A percentile compares a stretch with the other conserved stretches of the same genome.
Conservation (phyloP, 2,113 vertebrate species). For the Carlito syrichta region DNA sequence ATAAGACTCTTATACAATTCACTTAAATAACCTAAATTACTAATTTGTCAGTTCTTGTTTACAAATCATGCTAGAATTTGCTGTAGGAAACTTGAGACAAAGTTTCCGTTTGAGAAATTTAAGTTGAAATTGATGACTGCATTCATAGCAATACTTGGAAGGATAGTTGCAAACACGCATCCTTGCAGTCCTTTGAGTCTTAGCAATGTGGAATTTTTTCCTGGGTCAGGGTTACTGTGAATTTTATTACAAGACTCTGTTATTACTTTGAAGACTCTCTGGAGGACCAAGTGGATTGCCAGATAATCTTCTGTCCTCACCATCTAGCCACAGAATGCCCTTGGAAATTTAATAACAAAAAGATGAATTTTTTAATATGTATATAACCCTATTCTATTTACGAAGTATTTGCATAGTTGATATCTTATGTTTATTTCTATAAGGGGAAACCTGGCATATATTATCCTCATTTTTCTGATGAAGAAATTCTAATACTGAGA, state of each 20-base stretch:
- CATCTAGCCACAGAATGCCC: constrained; percentile 10
- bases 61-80: constrained; percentile 11
- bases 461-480: not conserved
- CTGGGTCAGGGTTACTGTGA: constrained; percentile 33
- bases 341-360: constrained; percentile 29
- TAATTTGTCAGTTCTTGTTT: not conserved
- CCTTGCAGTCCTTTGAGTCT: not conserved
- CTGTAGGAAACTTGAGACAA: not conserved
- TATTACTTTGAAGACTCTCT: constrained; percentile 58
- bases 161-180: not conserved
- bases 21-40: not conserved
- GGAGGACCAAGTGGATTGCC: not conserved
- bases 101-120: not conserved
- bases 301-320: constrained; percentile 49
- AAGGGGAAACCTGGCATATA: not conserved
- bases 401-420: not conserved
- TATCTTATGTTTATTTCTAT: not conserved
- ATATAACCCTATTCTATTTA: not conserved
- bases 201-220: not conserved
- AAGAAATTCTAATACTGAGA: not conserved
- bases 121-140: not conserved
- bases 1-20: not conserved
- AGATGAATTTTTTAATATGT: not conserved
- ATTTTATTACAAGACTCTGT: constrained; percentile 55
- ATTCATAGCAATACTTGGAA: not conserved